Evolutionary conservation across 2,888 invertebrate species (phyloP), one percentile per base, ranked within the genome.

Genomic region (Dyspetes luteomarginatus): DNA sequence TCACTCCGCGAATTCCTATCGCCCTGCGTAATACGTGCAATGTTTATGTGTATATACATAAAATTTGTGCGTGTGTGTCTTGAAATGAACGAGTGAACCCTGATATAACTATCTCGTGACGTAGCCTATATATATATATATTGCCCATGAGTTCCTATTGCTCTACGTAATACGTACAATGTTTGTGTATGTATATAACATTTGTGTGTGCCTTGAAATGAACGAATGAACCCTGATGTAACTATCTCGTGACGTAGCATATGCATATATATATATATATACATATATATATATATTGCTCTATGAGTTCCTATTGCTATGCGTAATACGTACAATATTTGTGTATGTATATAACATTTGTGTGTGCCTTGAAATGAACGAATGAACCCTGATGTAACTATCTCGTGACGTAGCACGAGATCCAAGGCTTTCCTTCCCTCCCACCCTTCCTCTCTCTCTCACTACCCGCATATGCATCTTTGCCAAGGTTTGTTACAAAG

Each of bases 381-480:
- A 75, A 50, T 64, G 74, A 69, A 60, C 22, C 41, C 30, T 52
- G 48, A 22, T 50, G 55, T 65, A 43, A 3, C 45, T n/a, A 52
- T 58, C 56, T 30, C 45, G 55, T 45, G 78, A 78, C 56, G 67
- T 55, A 73, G 67, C 73, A 73, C 68, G 65, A 60, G 72, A 73
- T 24, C 58, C 67, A 28, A 55, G 36, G 45, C 64, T 30, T 24
- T 12, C 45, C n/a, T 26, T 28, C 45, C 12, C 36, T 36, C 36
- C 12, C 36, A 12, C 36, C 12, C 12, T 36, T 2, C 12, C 36
- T 12, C 36, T 7, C 12, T 7, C 12, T 56, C 45, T 64, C 64
- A 62, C 69, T 67, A 48, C 12, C 19, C 22, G 55, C 68, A 68
- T 28, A 65, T 50, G 64, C 68, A 73, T 64, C 58, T 58, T 50